A percentile compares a stretch with the other conserved stretches of the same genome.
Conservation (phyloP, 2,888 invertebrate genomes). For the Tetranychus truncatus region DNA sequence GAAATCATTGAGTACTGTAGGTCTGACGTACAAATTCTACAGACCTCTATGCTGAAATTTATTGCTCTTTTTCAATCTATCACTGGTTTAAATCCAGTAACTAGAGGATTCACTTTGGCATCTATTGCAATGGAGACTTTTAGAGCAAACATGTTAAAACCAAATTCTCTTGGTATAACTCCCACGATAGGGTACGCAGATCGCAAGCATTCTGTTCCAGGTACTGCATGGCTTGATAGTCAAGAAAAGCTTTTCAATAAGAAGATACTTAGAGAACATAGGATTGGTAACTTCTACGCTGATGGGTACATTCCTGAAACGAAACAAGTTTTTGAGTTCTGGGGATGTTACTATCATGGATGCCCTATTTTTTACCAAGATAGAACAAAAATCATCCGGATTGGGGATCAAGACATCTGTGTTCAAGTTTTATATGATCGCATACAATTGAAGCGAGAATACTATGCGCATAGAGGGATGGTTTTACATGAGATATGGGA, state of each 20-base stretch:
- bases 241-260: background rate
- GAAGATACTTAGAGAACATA: background rate
- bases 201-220: background rate
- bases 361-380: background rate
- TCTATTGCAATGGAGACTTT: slow-evolving; percentile 22
- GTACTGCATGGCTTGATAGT: slow-evolving; percentile 11
- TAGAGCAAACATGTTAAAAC: slow-evolving; percentile 17
- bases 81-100: slow-evolving; percentile 22
- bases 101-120: slow-evolving; percentile 22
- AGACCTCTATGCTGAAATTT: too few species aligned
- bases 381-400: background rate
- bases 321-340: slow-evolving; percentile 9
- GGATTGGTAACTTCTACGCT: slow-evolving; percentile 6
- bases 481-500: slow-evolving; percentile 26
- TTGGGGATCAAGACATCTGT: too few species aligned
- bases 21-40: slow-evolving; percentile 23
- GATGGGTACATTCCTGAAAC: slow-evolving; percentile 4
- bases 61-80: background rate
- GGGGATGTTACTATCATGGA: slow-evolving; percentile 8
- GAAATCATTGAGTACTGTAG: slow-evolving; percentile 25
- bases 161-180: slow-evolving; percentile 22
- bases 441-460: background rate
- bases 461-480: slow-evolving; percentile 20
- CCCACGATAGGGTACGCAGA: slow-evolving; percentile 20
- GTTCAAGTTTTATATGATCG: background rate